These are phyloP conservation scores for Furcula furcula DNA, from an alignment of 2,888 invertebrate species.

Conservation along the genomic window DNA sequence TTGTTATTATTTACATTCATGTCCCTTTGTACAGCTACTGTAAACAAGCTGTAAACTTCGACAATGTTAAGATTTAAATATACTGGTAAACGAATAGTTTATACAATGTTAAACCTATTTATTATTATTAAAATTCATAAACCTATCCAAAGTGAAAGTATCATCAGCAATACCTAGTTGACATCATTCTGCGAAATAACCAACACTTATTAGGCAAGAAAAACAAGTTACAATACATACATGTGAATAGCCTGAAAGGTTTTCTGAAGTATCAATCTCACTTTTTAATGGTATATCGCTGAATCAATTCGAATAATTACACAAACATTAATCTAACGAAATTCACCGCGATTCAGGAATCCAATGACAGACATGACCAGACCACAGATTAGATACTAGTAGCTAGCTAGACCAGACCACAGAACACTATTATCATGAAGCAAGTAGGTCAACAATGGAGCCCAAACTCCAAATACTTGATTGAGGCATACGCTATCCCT, in stretches of 20 bases:
- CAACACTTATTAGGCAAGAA: conserved; percentile 20
- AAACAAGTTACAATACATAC: conserved; percentile 32
- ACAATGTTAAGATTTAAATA: too few relatives aligned
- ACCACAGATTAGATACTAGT: too few relatives aligned
- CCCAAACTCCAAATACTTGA: too few relatives aligned
- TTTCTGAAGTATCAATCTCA: conserved; percentile 11
- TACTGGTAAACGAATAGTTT: too few relatives aligned
- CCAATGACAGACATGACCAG: conserved; percentile 2
- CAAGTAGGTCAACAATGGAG: too few relatives aligned
- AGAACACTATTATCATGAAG: too few relatives aligned
- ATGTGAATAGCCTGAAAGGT: conserved; percentile 13
- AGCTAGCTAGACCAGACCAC: too few relatives aligned
- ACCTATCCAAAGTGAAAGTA: conserved; percentile 50
- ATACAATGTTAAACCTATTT: too few relatives aligned
- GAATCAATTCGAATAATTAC: conserved; percentile 9
- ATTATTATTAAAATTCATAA: conserved; percentile 11
- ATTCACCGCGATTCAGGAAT: conserved; percentile 19
- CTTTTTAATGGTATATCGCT: conserved; percentile 13
- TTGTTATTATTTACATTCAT: too few relatives aligned
- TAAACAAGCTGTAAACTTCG: too few relatives aligned
- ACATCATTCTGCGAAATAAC: conserved; percentile 47
- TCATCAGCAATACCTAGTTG: conserved; percentile 50
- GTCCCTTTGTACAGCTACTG: too few relatives aligned
- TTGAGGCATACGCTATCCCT: too few relatives aligned
- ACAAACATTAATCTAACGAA: conserved; percentile 5